phyloP scores from a whole-genome alignment of 2,888 invertebrate species.

The Dyspetes luteomarginatus region DNA sequence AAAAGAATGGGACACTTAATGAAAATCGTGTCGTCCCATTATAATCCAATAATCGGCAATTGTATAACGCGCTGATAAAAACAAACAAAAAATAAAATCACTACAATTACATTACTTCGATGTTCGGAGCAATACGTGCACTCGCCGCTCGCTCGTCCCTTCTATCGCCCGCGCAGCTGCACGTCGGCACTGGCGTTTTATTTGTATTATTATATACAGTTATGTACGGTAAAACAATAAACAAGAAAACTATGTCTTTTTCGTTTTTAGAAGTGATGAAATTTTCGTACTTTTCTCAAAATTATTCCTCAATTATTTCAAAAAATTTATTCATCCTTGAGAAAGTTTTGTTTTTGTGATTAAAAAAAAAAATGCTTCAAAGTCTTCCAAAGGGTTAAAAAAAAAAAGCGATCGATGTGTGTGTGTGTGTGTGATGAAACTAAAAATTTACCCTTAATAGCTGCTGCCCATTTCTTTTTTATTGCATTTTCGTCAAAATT shows the following conservation, averaged over 20 bases:
- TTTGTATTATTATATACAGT: constrained; percentile 62
- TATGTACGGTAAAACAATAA: constrained; percentile 63
- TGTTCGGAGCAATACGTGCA: constrained; percentile 57
- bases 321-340: too few relatives aligned
- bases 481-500: too few relatives aligned
- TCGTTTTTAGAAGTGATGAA: constrained; percentile 62
- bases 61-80: constrained; percentile 54
- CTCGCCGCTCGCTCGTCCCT: constrained; percentile 16
- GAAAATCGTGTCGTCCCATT: constrained; percentile 12
- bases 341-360: too few relatives aligned
- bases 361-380: too few relatives aligned
- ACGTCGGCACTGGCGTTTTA: constrained; percentile 52
- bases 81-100: constrained; percentile 29
- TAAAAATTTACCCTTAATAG: neutral
- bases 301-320: too few relatives aligned
- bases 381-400: too few relatives aligned
- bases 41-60: constrained; percentile 43
- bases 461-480: too few relatives aligned
- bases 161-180: constrained; percentile 49
- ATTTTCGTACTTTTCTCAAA: constrained; percentile 18
- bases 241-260: constrained; percentile 59
- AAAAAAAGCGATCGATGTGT: neutral
- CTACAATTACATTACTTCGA: constrained; percentile 47
- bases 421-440: neutral
- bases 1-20: constrained; percentile 29